Base-by-base conservation (phyloP, 2,888 invertebrate genomes). In the Coleophora flavipennella region DNA sequence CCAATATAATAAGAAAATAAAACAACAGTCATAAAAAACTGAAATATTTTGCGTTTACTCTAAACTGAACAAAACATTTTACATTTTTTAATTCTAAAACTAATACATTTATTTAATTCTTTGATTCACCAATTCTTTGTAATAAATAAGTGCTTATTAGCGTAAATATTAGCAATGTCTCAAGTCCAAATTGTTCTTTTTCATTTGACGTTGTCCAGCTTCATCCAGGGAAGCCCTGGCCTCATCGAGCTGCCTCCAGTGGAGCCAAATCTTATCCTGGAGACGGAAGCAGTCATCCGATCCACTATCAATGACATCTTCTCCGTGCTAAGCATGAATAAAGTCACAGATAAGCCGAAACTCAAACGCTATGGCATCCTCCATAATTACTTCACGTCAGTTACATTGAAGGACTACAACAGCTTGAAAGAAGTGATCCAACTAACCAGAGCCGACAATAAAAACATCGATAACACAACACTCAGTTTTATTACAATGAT, bases 381-480 rank as follows among this genome's bases (percentile, higher is more conserved):
- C 1, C 41, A 44, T 14, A 41, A 44, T 32, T 44, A 39, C 27
- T 35, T 44, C 32, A 31, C 37, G 3, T 32, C 41, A n/a, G 12
- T 39, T 6, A 44, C 44, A 1, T 11, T 44, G 12, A 34, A 37
- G 29, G 41, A 44, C 27, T 44, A 44, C 31, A 34, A 13, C 10
- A 36, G 20, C 8, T 26, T 44, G 8, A 41, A 41, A 36, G 36
- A 44, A 41, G 37, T 44, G 33, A 34, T 33, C 2, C 38, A 31
- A 34, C 35, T 44, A 8, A 36, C 39, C 9, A 36, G 41, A 35
- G 35, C 31, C 25, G 32, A 39, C 37, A 41, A 37, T n/a, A 41
- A 8, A 9, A 31, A 36, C 13, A 61, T 61, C 44, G 56, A 51
- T 29, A 66, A 58, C 39, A 44, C 49, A 43, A 50, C 50, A 29